Percentiles rank a stretch among this genome's conserved stretches.
Conservation (phyloP, 2,113 vertebrate genomes). For the Monopterus albus region DNA sequence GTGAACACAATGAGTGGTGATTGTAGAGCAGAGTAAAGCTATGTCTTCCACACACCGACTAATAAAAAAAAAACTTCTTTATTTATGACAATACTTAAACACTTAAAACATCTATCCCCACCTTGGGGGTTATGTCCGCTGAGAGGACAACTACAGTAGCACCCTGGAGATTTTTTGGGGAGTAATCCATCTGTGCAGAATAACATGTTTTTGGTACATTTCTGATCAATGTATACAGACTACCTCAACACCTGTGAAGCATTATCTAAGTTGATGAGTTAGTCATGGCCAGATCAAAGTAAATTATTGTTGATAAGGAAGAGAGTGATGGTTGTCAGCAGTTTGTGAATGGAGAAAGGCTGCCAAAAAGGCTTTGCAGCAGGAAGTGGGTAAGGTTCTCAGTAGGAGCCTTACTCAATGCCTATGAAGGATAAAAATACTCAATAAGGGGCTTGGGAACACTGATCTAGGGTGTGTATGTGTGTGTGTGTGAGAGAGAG, state of each 20-base stretch:
- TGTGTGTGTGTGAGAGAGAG: constrained; percentile 54
- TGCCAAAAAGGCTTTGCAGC: constrained; percentile 75
- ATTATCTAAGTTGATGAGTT: constrained; percentile 43
- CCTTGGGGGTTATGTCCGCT: constrained; percentile 21
- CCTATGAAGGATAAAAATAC: constrained; percentile 76
- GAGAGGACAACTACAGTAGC: constrained; percentile 21
- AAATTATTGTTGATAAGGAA: constrained; percentile 55
- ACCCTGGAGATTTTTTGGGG: neutral
- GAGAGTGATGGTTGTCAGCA: constrained; percentile 44
- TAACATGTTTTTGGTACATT: neutral
- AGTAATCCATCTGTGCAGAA: neutral
- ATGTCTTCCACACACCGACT: too few species aligned
- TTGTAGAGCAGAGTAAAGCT: too few species aligned
- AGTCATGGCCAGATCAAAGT: constrained; percentile 60
- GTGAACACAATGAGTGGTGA: too few species aligned
- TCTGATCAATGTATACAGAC: neutral
- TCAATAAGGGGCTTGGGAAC: constrained; percentile 79
- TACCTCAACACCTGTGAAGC: constrained; percentile 36
- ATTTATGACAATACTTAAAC: constrained; percentile 38
- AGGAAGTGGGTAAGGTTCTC: constrained; percentile 76
- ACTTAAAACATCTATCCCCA: constrained; percentile 35
- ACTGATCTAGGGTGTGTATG: constrained; percentile 53
- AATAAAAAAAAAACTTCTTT: constrained; percentile 28
- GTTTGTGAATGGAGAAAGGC: constrained; percentile 72
- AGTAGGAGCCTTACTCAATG: constrained; percentile 78